phyloP scores from a whole-genome alignment of 2,797 vertebrate species.

The Pangasius larnaudii region DNA sequence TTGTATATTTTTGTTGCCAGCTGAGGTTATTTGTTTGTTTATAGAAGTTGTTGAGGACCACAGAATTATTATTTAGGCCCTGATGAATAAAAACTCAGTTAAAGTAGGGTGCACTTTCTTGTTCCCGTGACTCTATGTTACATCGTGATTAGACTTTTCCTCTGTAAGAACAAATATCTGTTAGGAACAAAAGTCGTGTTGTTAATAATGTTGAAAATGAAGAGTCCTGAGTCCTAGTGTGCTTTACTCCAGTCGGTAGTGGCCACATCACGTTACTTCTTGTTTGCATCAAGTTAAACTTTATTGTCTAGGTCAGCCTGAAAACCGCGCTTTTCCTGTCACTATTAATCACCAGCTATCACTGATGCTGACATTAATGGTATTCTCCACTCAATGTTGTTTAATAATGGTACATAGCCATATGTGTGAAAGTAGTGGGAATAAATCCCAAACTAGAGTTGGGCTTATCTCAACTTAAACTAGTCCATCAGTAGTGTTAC shows the following conservation, averaged over 20 bases:
- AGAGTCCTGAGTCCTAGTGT: neutral
- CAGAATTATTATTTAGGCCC: neutral
- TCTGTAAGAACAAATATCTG: neutral
- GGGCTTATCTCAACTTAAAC: neutral
- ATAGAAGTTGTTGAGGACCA: too few species aligned
- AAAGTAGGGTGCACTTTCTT: neutral
- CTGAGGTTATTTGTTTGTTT: too few species aligned
- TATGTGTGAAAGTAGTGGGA: neutral
- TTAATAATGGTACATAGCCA: neutral
- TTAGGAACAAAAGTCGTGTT: neutral
- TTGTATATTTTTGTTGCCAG: neutral
- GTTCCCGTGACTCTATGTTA: neutral
- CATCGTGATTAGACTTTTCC: neutral
- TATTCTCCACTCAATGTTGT: neutral
- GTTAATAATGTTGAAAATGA: neutral
- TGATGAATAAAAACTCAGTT: neutral
- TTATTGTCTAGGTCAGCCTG: neutral
- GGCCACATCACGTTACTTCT: neutral
- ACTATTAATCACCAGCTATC: neutral
- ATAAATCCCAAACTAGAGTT: neutral
- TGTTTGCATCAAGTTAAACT: neutral
- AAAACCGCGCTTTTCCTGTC: neutral
- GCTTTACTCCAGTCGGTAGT: neutral
- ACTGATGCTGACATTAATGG: neutral
- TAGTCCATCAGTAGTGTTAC: conserved; percentile 2